Base-by-base conservation (phyloP, 2,888 invertebrate genomes). In the Alviniconcha strummeri region DNA sequence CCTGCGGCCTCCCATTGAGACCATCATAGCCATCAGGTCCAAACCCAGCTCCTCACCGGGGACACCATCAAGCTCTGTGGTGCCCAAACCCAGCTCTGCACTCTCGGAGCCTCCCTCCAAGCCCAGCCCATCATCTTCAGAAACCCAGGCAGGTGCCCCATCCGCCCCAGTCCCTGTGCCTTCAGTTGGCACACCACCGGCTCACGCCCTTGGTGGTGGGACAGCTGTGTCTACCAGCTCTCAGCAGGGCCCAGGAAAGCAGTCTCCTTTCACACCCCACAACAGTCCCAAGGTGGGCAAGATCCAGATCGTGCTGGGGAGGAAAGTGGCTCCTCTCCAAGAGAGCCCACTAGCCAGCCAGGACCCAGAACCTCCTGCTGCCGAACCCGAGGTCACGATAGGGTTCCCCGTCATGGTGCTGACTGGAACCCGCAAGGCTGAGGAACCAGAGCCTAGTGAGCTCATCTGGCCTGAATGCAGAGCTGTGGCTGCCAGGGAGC, bases 361-460 rank as follows among this genome's bases (percentile, higher is more conserved):
- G 17, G 79, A 79, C 17, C 52, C 55, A 9, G 36, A 17, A 17
- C 13, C 79, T 67, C 11, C 69, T 13, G 4, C n/a, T 3, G 56
- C 80, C 36, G 57, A 71, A 19, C 36, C 72, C n/a, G 72, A 69
- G n/a, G 79, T 78, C 64, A 80, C 81, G 19, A 81, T 83, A 15
- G 84, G 84, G 8, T 86, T 81, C 56, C 86, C 86, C 17, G 85
- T 86, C 5, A 83, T 82, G 80, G 86, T 85, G 36, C 78, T 85
- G 60, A 86, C 86, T 15, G 85, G 85, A 60, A 81, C 86, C 13
- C 80, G 86, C 15, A 83, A 84, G 69, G 69, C 82, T 64, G 85
- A 81, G 60, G 84, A 85, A 15, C 54, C 64, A 80, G 52, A 84
- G 77, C 15, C 79, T 71, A 72, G 81, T 69, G 82, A 82, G 56